A percentile compares a stretch with the other conserved stretches of the same genome.
phyloP scores from a whole-genome alignment of 2,888 invertebrate genomes.

The Coleophora flavipennella region DNA sequence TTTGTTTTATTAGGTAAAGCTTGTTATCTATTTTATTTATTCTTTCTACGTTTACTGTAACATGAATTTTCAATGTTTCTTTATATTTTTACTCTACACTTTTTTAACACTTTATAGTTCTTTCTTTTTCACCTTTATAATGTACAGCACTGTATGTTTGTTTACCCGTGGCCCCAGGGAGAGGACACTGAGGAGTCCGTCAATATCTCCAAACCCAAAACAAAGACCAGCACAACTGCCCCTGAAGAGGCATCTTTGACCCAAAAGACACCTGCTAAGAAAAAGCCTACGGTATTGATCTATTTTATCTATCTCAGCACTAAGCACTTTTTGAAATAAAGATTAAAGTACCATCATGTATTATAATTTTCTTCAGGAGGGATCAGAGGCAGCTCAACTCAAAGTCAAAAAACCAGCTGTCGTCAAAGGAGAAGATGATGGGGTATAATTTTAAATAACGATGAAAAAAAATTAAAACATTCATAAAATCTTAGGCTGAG shows the following conservation, averaged over 20 bases:
- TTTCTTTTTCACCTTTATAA: conserved; percentile 11
- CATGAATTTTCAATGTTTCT: too few species aligned
- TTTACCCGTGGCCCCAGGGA: conserved; percentile 43
- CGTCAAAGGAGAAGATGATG: conserved; percentile 49
- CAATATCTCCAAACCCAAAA: conserved; percentile 54
- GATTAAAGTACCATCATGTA: not conserved
- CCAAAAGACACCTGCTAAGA: conserved; percentile 66
- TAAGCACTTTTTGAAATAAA: not conserved
- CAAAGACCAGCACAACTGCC: conserved; percentile 64
- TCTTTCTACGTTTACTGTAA: too few species aligned
- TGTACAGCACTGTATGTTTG: conserved; percentile 21
- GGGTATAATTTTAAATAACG: conserved; percentile 35
- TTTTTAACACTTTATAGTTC: not conserved
- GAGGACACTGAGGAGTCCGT: conserved; percentile 67
- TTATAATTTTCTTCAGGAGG: conserved; percentile 43
- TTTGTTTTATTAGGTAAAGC: conserved; percentile 6
- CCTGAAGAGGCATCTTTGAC: conserved; percentile 66
- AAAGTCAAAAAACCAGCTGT: conserved; percentile 66
- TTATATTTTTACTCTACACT: not conserved
- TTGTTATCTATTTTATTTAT: conserved; percentile 11
- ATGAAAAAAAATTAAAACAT: not conserved
- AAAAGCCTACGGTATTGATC: conserved; percentile 60
- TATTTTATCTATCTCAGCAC: conserved; percentile 48
- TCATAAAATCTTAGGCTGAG: conserved; percentile 27
- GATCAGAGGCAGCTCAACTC: conserved; percentile 58